Conservation (phyloP, 1,140 invertebrate species). For the Drosophila insularis region DNA sequence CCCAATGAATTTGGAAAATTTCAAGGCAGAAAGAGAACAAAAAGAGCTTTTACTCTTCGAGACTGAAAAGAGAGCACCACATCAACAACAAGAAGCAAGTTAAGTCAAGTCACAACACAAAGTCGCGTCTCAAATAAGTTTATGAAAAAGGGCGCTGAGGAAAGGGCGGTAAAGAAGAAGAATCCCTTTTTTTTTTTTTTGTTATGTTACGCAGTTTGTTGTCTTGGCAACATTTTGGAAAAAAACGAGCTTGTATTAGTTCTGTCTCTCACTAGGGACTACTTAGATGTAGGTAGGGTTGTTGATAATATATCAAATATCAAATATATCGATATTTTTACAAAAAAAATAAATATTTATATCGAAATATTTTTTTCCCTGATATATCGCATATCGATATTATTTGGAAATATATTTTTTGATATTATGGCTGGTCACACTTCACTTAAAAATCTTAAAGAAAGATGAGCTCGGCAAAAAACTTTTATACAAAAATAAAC, state of each 20-base stretch:
- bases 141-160: not conserved
- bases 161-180: not conserved
- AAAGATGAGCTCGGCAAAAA: too few relatives aligned
- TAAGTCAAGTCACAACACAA: conserved; percentile 17
- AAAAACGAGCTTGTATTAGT: not conserved
- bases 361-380: too few relatives aligned
- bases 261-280: not conserved
- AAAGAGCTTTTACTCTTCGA: conserved; percentile 9
- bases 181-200: conserved; percentile 25
- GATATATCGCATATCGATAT: too few relatives aligned
- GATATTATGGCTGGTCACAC: too few relatives aligned
- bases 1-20: not conserved
- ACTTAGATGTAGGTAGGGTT: too few relatives aligned
- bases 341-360: too few relatives aligned
- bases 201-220: conserved; percentile 67
- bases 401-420: too few relatives aligned
- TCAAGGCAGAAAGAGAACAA: conserved; percentile 19
- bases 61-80: not conserved
- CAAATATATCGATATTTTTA: too few relatives aligned
- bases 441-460: too few relatives aligned
- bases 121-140: conserved; percentile 9
- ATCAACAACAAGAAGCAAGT: conserved; percentile 8
- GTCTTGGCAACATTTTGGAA: conserved; percentile 66
- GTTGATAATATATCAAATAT: too few relatives aligned
- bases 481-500: too few relatives aligned